phyloP scores from a whole-genome alignment of 2,888 invertebrate genomes.

The Drosophila tanythrix region DNA sequence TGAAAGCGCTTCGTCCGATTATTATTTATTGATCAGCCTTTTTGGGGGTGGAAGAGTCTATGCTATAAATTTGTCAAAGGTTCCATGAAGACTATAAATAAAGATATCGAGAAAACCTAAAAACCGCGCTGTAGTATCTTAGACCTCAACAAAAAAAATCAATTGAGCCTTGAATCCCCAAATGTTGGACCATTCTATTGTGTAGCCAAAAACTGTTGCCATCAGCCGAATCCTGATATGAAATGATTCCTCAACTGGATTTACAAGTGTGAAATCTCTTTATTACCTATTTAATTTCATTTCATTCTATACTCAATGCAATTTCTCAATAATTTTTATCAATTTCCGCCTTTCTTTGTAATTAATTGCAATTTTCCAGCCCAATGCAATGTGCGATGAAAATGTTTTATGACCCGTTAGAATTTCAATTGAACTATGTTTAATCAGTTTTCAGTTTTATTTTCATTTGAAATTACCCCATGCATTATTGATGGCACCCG shows the following conservation, averaged over 20 bases:
- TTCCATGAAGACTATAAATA: slow-evolving; percentile 41
- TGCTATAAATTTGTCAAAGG: slow-evolving; percentile 30
- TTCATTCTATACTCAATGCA: background rate
- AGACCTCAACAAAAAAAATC: background rate
- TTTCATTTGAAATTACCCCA: slow-evolving; percentile 28
- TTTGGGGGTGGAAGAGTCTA: slow-evolving; percentile 1
- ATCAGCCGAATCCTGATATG: background rate
- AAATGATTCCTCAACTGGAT: background rate
- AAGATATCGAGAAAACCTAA: slow-evolving; percentile 33
- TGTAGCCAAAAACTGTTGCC: background rate
- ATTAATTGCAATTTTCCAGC: slow-evolving; percentile 67
- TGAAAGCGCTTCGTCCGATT: slow-evolving; percentile 34
- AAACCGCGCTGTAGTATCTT: background rate
- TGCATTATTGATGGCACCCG: slow-evolving; percentile 38
- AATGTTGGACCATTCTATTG: background rate
- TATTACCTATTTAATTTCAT: background rate
- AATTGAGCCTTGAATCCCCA: background rate
- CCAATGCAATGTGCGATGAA: slow-evolving; percentile 36
- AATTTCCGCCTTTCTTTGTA: slow-evolving; percentile 56
- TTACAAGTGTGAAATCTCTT: background rate
- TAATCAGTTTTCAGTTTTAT: slow-evolving; percentile 58
- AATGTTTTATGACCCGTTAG: slow-evolving; percentile 25
- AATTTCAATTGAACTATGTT: slow-evolving; percentile 49
- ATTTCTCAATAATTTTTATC: slow-evolving; percentile 22
- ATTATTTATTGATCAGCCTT: slow-evolving; percentile 60